Conservation (phyloP, 1,140 invertebrate genomes). For the Dendroctonus valens region DNA sequence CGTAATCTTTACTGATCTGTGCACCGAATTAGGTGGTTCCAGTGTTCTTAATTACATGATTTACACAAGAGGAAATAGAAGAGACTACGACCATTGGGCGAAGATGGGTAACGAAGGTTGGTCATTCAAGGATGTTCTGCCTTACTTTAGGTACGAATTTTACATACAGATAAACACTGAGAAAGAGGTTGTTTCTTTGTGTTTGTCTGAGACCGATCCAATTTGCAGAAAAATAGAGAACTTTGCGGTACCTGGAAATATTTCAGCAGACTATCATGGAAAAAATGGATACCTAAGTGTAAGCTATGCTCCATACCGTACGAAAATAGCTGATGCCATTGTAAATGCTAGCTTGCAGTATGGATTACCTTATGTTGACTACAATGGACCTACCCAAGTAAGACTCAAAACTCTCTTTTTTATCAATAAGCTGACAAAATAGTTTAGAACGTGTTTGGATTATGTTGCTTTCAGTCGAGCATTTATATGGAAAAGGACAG, state of each 20-base stretch:
- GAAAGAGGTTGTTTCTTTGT: background rate
- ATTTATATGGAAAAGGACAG: too few relatives aligned
- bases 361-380: slow-evolving; percentile 68
- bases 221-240: slow-evolving; percentile 64
- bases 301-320: slow-evolving; percentile 57
- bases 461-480: too few relatives aligned
- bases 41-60: slow-evolving; percentile 90
- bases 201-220: background rate
- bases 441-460: too few relatives aligned
- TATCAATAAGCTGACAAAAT: too few relatives aligned
- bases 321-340: slow-evolving; percentile 64
- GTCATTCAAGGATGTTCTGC: slow-evolving; percentile 78
- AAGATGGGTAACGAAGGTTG: slow-evolving; percentile 73
- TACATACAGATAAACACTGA: background rate
- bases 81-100: slow-evolving; percentile 79
- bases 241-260: slow-evolving; percentile 58
- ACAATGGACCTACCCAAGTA: slow-evolving; percentile 65
- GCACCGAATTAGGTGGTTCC: slow-evolving; percentile 64
- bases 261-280: slow-evolving; percentile 58
- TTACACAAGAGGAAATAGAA: slow-evolving; percentile 74
- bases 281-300: slow-evolving; percentile 62
- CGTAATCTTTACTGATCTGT: background rate
- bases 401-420: background rate
- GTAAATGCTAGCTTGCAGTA: slow-evolving; percentile 65
- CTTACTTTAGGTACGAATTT: slow-evolving; percentile 65